Percentiles rank a stretch among this genome's conserved stretches.
Conservation (phyloP, 2,888 invertebrate species). For the Zele albiditarsus region DNA sequence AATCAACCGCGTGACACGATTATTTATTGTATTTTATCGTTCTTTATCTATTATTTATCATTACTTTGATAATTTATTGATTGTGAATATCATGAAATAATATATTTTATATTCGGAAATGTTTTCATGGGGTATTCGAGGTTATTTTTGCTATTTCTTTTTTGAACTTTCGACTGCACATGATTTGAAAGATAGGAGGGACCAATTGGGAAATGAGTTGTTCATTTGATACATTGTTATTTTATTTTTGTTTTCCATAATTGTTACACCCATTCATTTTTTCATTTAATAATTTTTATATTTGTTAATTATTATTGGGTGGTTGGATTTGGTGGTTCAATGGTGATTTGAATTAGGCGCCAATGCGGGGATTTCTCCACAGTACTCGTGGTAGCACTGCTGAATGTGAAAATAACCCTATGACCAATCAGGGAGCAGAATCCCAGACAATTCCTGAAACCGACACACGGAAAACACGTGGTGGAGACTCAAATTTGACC, state of each 20-base stretch:
- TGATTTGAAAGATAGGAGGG: conserved; percentile 32
- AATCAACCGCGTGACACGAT: conserved; percentile 62
- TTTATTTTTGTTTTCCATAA: background rate
- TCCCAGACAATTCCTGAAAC: too few species aligned
- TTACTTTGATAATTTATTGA: background rate
- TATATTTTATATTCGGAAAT: background rate
- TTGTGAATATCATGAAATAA: conserved; percentile 25
- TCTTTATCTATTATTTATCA: conserved; percentile 30
- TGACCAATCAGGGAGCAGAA: too few species aligned
- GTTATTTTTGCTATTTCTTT: background rate
- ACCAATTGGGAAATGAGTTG: background rate
- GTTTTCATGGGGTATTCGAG: background rate
- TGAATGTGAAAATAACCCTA: too few species aligned
- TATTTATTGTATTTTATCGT: conserved; percentile 49
- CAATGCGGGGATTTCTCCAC: background rate
- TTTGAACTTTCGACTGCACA: conserved; percentile 19
- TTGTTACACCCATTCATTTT: background rate
- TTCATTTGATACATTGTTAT: background rate
- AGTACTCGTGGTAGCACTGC: background rate
- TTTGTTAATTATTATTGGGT: background rate
- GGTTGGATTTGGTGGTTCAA: background rate
- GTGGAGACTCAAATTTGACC: too few species aligned
- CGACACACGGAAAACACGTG: too few species aligned
- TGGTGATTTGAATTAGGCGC: background rate
- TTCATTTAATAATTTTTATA: background rate